A percentile compares a stretch with the other conserved stretches of the same genome.
Evolutionary conservation across 2,888 invertebrate genomes (phyloP).

Genomic region (Sphaerolaimus hirsutus): DNA sequence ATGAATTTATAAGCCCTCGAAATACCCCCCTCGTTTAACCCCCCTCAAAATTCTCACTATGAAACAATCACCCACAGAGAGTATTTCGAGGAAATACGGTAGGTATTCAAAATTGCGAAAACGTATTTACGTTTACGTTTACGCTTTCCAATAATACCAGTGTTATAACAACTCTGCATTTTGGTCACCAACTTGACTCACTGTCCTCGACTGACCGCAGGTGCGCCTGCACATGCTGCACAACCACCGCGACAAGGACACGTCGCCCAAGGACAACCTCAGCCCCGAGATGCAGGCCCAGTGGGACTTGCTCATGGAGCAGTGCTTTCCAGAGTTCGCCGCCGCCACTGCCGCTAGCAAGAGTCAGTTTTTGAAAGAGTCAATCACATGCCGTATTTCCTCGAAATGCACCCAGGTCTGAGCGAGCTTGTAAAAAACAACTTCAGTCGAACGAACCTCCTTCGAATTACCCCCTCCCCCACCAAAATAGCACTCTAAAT

Average conservation of each 20-base stretch:
- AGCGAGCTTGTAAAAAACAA: neutral
- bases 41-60: too few species aligned
- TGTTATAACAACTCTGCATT: too few species aligned
- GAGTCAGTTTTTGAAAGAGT: neutral
- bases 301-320: slow-evolving; percentile 12
- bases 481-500: neutral
- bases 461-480: slow-evolving; percentile 7
- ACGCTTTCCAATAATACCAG: too few species aligned
- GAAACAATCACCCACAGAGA: too few species aligned
- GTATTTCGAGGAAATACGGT: too few species aligned
- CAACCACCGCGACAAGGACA: slow-evolving; percentile 12
- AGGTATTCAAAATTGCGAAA: too few species aligned
- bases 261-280: slow-evolving; percentile 10
- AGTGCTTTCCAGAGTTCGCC: slow-evolving; percentile 14
- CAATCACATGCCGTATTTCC: too few species aligned
- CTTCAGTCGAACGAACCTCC: neutral
- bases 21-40: too few species aligned
- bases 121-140: too few species aligned
- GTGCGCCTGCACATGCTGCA: slow-evolving; percentile 15
- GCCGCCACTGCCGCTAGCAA: neutral
- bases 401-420: too few species aligned
- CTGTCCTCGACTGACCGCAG: slow-evolving; percentile 6
- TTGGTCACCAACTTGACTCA: too few species aligned
- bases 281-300: slow-evolving; percentile 12
- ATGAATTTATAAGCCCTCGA: too few species aligned